Conservation (phyloP, 2,888 invertebrate species). For the Drosophila kokeensis region DNA sequence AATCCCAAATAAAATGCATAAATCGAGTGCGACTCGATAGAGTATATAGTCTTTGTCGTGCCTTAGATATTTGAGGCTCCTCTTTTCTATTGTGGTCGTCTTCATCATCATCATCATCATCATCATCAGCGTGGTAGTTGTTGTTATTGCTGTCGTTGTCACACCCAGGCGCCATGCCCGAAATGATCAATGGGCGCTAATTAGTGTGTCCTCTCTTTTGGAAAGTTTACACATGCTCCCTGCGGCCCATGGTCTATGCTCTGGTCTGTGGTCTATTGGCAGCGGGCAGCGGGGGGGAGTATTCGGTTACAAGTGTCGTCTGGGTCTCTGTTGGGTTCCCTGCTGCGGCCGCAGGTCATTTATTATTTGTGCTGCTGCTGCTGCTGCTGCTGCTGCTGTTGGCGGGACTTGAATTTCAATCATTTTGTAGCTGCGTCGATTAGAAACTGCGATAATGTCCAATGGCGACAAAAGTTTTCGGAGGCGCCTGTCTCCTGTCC, state of each 20-base stretch:
- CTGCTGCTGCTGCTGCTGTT: conserved; percentile 46
- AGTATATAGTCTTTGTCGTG: conserved; percentile 15
- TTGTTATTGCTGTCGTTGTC: conserved; percentile 47
- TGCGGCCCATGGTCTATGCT: conserved; percentile 12
- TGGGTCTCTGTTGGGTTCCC: conserved; percentile 51
- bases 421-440: conserved; percentile 74
- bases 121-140: conserved; percentile 14
- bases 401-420: conserved; percentile 77
- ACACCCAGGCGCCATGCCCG: conserved; percentile 67
- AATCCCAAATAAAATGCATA: background rate
- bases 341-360: conserved; percentile 70
- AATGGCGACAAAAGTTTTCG: conserved; percentile 75
- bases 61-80: background rate
- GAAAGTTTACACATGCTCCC: conserved; percentile 75
- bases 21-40: background rate
- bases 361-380: conserved; percentile 59
- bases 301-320: conserved; percentile 67
- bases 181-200: conserved; percentile 78
- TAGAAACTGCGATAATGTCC: conserved; percentile 80
- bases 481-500: conserved; percentile 45
- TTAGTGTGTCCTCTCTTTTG: conserved; percentile 74
- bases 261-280: conserved; percentile 4
- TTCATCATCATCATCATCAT: background rate
- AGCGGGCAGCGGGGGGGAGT: conserved; percentile 35
- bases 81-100: conserved; percentile 14